Percentiles rank a stretch among this genome's conserved stretches.
These are phyloP conservation scores for Aromia moschata DNA, from an alignment of 2,888 invertebrate genomes.

Conservation along the genomic window DNA sequence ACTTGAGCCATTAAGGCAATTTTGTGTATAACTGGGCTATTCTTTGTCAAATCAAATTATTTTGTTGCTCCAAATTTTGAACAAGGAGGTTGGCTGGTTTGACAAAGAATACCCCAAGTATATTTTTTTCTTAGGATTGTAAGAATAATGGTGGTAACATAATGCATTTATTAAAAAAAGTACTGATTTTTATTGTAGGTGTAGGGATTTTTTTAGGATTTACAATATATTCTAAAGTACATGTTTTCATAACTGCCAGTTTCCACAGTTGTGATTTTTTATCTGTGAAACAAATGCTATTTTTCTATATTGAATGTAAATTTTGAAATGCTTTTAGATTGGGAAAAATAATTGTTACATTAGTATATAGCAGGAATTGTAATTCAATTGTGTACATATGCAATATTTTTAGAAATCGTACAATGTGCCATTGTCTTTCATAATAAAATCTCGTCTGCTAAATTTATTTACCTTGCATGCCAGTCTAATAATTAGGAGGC, in stretches of 20 bases:
- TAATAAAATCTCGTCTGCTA: too few relatives aligned
- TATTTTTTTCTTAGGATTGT: too few relatives aligned
- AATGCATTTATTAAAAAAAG: too few relatives aligned
- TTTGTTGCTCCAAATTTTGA: too few relatives aligned
- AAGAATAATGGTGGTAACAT: too few relatives aligned
- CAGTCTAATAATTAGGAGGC: too few relatives aligned
- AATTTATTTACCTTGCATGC: too few relatives aligned
- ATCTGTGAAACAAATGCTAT: background rate
- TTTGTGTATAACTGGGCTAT: too few relatives aligned
- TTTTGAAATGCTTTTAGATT: background rate
- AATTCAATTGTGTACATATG: background rate
- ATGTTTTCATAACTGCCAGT: constrained; percentile 12
- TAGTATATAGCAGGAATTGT: background rate
- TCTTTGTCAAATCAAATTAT: too few relatives aligned
- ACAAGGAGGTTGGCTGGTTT: too few relatives aligned
- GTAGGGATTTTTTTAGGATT: background rate
- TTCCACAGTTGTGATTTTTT: constrained; percentile 5
- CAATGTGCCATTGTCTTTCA: background rate
- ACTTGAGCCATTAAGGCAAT: too few relatives aligned
- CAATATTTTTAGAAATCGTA: background rate
- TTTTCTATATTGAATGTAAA: constrained; percentile 11
- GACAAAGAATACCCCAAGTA: too few relatives aligned
- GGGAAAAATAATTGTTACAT: background rate
- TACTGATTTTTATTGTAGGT: constrained; percentile 10
- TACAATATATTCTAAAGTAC: background rate